Percentiles rank a stretch among this genome's conserved stretches.
Evolutionary conservation across 2,113 vertebrate species (phyloP).

Genomic region (Coturnix japonica): DNA sequence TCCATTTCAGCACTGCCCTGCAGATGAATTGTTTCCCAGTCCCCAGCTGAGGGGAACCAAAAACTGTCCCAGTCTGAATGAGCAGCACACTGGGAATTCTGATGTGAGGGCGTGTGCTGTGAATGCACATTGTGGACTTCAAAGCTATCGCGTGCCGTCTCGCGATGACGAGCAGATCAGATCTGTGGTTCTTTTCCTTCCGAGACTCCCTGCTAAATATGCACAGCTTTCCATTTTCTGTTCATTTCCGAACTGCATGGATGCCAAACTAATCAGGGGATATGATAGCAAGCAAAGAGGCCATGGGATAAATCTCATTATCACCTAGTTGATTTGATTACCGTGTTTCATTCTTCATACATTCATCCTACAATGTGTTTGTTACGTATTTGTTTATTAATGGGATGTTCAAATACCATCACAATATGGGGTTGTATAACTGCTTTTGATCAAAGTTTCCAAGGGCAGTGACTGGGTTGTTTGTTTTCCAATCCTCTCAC

Average conservation of each 20-base stretch:
- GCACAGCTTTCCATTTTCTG: neutral
- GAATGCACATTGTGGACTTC: neutral
- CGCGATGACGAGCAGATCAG: neutral
- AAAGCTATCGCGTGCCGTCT: neutral
- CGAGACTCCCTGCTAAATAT: neutral
- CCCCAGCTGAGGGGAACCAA: neutral
- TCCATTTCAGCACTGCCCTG: neutral
- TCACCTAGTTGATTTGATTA: neutral
- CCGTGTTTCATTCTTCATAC: neutral
- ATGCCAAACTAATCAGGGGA: neutral
- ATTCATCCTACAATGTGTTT: neutral
- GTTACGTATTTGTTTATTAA: neutral
- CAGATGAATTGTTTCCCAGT: neutral
- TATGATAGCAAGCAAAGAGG: neutral
- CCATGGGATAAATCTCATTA: slow-evolving; percentile 23
- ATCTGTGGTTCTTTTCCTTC: neutral
- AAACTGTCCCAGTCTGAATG: neutral
- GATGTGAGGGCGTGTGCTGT: neutral
- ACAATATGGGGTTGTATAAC: neutral
- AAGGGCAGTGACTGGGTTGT: neutral
- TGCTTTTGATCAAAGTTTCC: neutral
- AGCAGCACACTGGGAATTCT: neutral
- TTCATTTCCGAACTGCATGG: neutral
- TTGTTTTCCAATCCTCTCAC: neutral
- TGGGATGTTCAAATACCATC: neutral